Evolutionary conservation across 2,113 vertebrate genomes (phyloP).

Genomic region (Corythoichthys intestinalis): DNA sequence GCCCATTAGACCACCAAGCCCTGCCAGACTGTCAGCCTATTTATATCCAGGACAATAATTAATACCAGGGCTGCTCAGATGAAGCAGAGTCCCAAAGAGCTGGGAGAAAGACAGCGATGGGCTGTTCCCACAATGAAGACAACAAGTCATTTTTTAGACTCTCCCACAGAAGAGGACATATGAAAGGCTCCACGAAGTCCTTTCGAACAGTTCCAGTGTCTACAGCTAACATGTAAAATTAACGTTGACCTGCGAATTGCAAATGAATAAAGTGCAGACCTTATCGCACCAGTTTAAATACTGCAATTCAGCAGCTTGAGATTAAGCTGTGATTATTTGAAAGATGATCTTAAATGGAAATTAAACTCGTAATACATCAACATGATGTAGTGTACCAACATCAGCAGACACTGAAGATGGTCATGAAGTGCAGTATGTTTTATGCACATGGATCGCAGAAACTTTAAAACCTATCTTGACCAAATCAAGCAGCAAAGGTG

Average conservation of each 20-base stretch:
- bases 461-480: not conserved
- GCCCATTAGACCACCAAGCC: conserved; percentile 69
- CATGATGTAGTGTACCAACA: not conserved
- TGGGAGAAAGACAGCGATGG: conserved; percentile 18
- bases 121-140: conserved; percentile 12
- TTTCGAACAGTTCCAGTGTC: not conserved
- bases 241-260: conserved; percentile 2
- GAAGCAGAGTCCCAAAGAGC: conserved; percentile 18
- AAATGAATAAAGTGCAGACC: conserved; percentile 1
- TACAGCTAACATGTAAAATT: conserved; percentile 14
- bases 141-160: conserved; percentile 10
- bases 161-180: conserved; percentile 24
- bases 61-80: conserved; percentile 31
- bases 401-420: not conserved
- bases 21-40: conserved; percentile 66
- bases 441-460: not conserved
- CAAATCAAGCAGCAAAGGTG: not conserved
- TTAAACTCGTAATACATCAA: conserved; percentile 6
- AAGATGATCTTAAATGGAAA: conserved; percentile 17
- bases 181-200: conserved; percentile 4
- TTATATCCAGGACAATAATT: conserved; percentile 69
- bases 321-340: conserved; percentile 2
- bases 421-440: not conserved
- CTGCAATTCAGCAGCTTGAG: conserved; percentile 11
- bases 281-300: conserved; percentile 3